phyloP scores from a whole-genome alignment of 1,140 invertebrate species.

The Antheraea pernyi region DNA sequence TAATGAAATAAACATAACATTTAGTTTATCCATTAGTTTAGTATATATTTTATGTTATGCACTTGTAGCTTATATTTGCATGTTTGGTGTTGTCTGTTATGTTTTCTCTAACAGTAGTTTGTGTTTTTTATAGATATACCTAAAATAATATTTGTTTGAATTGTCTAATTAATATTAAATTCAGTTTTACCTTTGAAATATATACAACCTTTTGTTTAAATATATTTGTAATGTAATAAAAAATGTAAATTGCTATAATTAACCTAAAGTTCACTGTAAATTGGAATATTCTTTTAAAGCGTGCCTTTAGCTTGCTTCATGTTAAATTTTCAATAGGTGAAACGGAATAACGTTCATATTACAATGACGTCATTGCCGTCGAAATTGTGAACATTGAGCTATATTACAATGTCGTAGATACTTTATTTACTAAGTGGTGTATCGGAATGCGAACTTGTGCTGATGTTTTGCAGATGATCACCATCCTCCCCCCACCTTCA shows the following conservation, averaged over 20 bases:
- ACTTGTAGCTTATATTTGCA: slow-evolving; percentile 40
- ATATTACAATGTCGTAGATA: slow-evolving; percentile 59
- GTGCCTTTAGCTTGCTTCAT: not conserved
- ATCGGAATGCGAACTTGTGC: slow-evolving; percentile 82
- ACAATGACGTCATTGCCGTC: slow-evolving; percentile 4
- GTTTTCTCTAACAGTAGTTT: slow-evolving; percentile 1
- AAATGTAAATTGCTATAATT: too few species aligned
- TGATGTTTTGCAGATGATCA: slow-evolving; percentile 95
- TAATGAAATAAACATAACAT: slow-evolving; percentile 29
- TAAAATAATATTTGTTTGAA: not conserved
- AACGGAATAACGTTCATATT: slow-evolving; percentile 26
- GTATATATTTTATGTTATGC: slow-evolving; percentile 40
- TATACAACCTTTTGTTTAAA: not conserved
- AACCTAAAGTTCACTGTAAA: too few species aligned
- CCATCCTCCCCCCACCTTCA: slow-evolving; percentile 96
- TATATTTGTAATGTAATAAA: too few species aligned
- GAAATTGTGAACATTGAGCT: slow-evolving; percentile 30
- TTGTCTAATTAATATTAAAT: slow-evolving; percentile 13
- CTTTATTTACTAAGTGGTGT: slow-evolving; percentile 70
- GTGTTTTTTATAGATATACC: not conserved
- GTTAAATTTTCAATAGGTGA: slow-evolving; percentile 25
- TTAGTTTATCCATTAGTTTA: slow-evolving; percentile 46
- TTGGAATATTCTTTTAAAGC: not conserved
- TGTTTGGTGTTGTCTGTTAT: slow-evolving; percentile 50
- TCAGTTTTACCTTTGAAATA: slow-evolving; percentile 33